A percentile compares a stretch with the other conserved stretches of the same genome.
Conservation (phyloP, 1,140 invertebrate genomes). For the Mercenaria mercenaria region DNA sequence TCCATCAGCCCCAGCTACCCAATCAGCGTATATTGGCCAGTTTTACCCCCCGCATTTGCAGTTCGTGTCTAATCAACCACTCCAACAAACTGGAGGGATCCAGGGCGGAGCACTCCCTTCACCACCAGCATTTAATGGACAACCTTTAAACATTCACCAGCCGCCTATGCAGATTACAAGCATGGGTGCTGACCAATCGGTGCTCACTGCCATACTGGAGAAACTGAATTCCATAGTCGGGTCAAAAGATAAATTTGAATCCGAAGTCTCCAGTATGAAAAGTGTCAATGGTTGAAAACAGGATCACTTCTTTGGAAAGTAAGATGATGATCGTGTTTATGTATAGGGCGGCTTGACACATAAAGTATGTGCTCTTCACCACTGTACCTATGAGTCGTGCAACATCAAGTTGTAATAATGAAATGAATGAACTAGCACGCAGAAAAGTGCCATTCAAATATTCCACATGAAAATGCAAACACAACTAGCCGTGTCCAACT, state of each 20-base stretch:
- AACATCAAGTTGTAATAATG: too few relatives aligned
- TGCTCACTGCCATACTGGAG: neutral
- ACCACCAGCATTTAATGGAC: too few relatives aligned
- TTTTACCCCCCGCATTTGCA: neutral
- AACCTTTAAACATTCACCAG: neutral
- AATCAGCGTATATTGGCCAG: neutral
- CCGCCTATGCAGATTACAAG: too few relatives aligned
- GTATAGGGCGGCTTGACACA: too few relatives aligned
- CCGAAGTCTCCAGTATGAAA: neutral
- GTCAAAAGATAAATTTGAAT: conserved; percentile 20
- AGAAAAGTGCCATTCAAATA: too few relatives aligned
- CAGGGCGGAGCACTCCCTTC: neutral
- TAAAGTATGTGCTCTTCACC: neutral
- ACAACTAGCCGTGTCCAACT: too few relatives aligned
- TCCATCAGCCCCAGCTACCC: neutral
- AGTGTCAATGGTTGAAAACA: too few relatives aligned
- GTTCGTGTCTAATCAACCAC: neutral
- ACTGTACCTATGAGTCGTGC: too few relatives aligned
- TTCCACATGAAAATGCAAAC: too few relatives aligned
- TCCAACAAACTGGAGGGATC: neutral
- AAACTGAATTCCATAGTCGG: neutral
- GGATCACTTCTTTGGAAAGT: conserved; percentile 7
- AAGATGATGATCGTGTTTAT: too few relatives aligned
- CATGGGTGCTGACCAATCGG: neutral
- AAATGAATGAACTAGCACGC: too few relatives aligned